Base-by-base conservation (phyloP, 2,888 invertebrate species). In the Coelopa pilipes region DNA sequence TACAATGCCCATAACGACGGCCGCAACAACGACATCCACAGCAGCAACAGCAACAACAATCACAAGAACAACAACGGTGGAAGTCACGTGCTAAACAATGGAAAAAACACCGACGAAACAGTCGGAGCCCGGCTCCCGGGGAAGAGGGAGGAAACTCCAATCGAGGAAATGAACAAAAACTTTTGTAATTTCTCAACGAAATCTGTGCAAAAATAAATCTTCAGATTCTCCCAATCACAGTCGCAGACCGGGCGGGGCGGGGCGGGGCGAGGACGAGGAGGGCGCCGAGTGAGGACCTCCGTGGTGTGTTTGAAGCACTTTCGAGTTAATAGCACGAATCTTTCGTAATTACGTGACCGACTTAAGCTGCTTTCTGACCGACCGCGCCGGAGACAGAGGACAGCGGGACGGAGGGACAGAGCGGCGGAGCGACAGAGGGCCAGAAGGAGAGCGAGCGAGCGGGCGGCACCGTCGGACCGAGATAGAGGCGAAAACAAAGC, bases 291-390 rank as follows among this genome's bases (percentile, higher is more conserved):
- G 19, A 62, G 66, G 24, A 66, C 66, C 66, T 45, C 50, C 65
- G 45, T 9, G 19, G 57, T 59, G 19, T 45, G 34, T 47, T 65
- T 65, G 47, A 24, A 21, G 53, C 62, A 67, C 71, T 66, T 67
- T 72, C 45, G 74, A 77, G 76, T 77, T 78, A 76, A 78, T 76
- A 76, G 78, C 76, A 79, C 79, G 79, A 77, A 72, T 75, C 74
- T 75, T 75, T 75, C 70, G 77, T 79, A 78, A 78, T 78, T 79
- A 78, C 79, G 79, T 79, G 79, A 79, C 77, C 77, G 74, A 74
- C 75, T 77, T 74, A 76, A 75, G 34, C 34, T 34, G 34, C 34
- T 34, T 34, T 34, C 34, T 34, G 34, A 34, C 34, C 34, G 34
- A 34, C 34, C 34, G 7, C 34, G 74, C 76, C 76, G 21, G 7